phyloP scores from a whole-genome alignment of 2,113 vertebrate species.

The Zootoca vivipara region DNA sequence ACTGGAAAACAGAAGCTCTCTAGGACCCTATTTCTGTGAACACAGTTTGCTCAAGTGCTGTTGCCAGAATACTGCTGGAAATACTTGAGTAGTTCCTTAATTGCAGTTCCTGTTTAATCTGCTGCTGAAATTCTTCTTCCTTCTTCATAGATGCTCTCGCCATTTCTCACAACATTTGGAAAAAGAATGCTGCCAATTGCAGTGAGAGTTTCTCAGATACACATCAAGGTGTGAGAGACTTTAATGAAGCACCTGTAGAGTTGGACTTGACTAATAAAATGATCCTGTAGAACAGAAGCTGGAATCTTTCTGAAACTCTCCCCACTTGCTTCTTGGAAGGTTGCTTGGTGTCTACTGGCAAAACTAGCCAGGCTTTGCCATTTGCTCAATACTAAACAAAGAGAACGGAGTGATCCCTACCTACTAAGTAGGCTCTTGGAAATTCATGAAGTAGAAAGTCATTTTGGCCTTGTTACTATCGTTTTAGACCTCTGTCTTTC shows the following conservation, averaged over 20 bases:
- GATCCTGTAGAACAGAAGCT: not conserved
- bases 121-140: not conserved
- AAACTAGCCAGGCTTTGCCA: not conserved
- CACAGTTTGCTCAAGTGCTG: not conserved
- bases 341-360: not conserved
- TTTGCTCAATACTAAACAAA: not conserved
- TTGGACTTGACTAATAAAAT: not conserved
- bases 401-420: not conserved
- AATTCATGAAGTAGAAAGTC: not conserved
- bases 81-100: not conserved
- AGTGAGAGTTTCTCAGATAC: not conserved
- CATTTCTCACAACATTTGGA: not conserved
- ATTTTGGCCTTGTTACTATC: not conserved
- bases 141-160: not conserved
- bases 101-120: not conserved
- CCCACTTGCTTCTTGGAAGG: not conserved
- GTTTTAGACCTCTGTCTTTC: not conserved
- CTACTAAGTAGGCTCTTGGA: not conserved
- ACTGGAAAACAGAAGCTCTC: not conserved
- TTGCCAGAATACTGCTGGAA: not conserved
- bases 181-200: not conserved
- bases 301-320: not conserved
- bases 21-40: not conserved
- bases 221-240: not conserved
- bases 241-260: not conserved